Conservation (phyloP, 2,888 invertebrate species). For the Melinaea menophilus region DNA sequence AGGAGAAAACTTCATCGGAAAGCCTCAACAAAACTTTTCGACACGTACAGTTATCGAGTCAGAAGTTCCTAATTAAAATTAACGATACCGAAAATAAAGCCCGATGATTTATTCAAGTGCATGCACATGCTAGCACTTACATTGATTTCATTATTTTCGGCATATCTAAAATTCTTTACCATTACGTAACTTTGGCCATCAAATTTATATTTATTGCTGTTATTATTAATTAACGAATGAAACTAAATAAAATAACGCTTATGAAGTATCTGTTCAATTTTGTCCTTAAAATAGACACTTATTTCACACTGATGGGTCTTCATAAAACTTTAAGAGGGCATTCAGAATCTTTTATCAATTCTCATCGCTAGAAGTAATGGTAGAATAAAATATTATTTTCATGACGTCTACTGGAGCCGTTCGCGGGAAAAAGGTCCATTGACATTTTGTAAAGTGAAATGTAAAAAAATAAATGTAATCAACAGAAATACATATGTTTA, state of each 20-base stretch:
- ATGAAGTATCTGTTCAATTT: neutral
- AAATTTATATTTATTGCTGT: neutral
- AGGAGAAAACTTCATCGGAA: slow-evolving; percentile 13
- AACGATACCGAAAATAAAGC: slow-evolving; percentile 17
- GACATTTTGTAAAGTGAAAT: neutral
- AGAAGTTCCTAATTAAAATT: slow-evolving; percentile 25
- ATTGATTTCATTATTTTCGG: too few relatives aligned
- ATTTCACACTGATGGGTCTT: too few relatives aligned
- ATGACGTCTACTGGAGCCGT: neutral
- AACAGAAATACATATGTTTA: too few relatives aligned
- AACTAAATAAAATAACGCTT: neutral
- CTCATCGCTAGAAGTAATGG: neutral
- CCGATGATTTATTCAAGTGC: slow-evolving; percentile 12
- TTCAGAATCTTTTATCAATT: neutral
- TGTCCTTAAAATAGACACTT: too few relatives aligned
- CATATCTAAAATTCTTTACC: too few relatives aligned
- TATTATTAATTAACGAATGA: neutral
- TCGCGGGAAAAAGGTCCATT: neutral
- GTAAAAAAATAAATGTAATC: too few relatives aligned
- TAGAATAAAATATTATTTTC: neutral
- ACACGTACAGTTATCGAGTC: slow-evolving; percentile 21
- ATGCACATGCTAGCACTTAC: slow-evolving; percentile 1
- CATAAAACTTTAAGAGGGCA: neutral
- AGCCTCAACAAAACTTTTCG: slow-evolving; percentile 21
- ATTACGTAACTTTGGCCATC: neutral